Percentiles rank a stretch among this genome's conserved stretches.
phyloP scores from a whole-genome alignment of 2,888 invertebrate species.

The Chrysomela aeneicollis region DNA sequence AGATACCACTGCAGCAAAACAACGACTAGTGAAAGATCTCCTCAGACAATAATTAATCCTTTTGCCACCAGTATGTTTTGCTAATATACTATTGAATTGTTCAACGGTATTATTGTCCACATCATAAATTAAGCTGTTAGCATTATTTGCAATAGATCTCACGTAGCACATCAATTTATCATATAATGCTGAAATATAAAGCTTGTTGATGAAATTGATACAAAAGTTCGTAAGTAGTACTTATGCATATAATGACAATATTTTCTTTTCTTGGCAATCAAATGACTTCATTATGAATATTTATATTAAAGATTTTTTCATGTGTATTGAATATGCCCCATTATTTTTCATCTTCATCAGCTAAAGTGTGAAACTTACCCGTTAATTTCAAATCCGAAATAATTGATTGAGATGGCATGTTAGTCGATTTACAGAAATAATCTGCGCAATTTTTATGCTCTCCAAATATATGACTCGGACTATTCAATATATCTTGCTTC shows the following conservation, averaged over 20 bases:
- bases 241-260: too few relatives aligned
- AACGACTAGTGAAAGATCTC: not conserved
- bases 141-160: not conserved
- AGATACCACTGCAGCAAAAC: not conserved
- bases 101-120: not conserved
- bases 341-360: too few relatives aligned
- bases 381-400: not conserved
- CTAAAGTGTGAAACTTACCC: too few relatives aligned
- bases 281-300: too few relatives aligned
- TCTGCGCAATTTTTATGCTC: not conserved
- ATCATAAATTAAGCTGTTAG: not conserved
- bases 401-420: not conserved
- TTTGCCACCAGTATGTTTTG: slow-evolving; percentile 1
- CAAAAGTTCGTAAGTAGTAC: too few relatives aligned
- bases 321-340: too few relatives aligned
- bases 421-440: not conserved
- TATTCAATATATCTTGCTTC: slow-evolving; percentile 3
- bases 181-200: too few relatives aligned
- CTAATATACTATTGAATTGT: not conserved
- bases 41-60: not conserved
- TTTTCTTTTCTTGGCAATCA: too few relatives aligned
- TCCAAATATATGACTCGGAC: not conserved
- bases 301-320: too few relatives aligned
- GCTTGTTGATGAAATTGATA: too few relatives aligned
- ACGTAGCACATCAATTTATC: too few relatives aligned